phyloP scores from a whole-genome alignment of 2,888 invertebrate genomes.

The Anorthoa munda region DNA sequence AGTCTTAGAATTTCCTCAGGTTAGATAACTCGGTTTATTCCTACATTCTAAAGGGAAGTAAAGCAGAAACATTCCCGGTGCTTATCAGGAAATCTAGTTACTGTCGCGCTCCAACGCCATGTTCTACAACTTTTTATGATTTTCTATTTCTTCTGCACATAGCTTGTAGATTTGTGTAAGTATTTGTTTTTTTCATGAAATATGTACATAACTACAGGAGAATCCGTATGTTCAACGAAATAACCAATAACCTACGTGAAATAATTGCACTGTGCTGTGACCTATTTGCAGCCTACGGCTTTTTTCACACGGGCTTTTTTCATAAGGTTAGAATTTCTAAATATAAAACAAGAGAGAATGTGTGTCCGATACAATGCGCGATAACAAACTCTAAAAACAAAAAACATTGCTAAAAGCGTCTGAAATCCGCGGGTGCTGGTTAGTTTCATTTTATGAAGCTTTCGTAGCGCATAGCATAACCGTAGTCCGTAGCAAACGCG shows the following conservation, averaged over 20 bases:
- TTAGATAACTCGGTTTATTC: constrained; percentile 58
- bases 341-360: constrained; percentile 11
- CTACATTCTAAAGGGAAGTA: constrained; percentile 48
- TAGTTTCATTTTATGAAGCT: constrained; percentile 33
- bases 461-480: too few relatives aligned
- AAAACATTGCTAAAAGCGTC: too few relatives aligned
- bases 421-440: constrained; percentile 28
- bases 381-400: too few relatives aligned
- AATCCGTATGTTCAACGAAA: too few relatives aligned
- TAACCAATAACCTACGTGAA: neutral
- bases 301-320: neutral
- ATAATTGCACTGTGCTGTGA: neutral
- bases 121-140: constrained; percentile 24
- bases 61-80: constrained; percentile 53
- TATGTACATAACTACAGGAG: neutral
- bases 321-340: constrained; percentile 21
- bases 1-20: constrained; percentile 46
- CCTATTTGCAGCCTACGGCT: neutral
- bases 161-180: constrained; percentile 3
- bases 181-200: constrained; percentile 4
- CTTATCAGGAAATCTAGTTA: constrained; percentile 63
- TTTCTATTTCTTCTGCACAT: constrained; percentile 9
- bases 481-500: constrained; percentile 29
- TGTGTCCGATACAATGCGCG: too few relatives aligned
- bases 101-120: constrained; percentile 29